Evolutionary conservation across 2,888 invertebrate genomes (phyloP).

Genomic region (Campopleginae sp.): DNA sequence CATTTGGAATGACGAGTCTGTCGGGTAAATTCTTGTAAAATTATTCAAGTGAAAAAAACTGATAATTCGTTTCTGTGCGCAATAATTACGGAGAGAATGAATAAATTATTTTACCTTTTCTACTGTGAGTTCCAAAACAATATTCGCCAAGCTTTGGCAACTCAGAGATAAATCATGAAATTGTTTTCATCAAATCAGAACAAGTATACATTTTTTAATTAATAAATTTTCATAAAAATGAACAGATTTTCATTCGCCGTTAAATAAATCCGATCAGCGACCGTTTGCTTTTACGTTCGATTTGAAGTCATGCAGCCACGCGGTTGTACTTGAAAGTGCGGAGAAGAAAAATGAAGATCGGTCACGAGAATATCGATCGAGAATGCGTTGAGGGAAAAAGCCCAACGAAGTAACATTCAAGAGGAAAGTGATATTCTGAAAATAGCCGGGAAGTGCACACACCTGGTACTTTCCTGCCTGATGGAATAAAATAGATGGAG

Average conservation of each 20-base stretch:
- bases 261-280: background rate
- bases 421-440: constrained; percentile 25
- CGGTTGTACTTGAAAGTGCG: background rate
- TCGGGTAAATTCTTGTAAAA: background rate
- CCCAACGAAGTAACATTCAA: constrained; percentile 43
- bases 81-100: background rate
- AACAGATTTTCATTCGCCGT: too few species aligned
- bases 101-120: background rate
- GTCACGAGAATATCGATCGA: constrained; percentile 22
- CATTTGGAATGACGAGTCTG: constrained; percentile 60
- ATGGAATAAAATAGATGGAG: constrained; percentile 54
- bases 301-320: background rate
- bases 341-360: constrained; percentile 9
- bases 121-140: background rate
- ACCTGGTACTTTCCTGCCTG: constrained; percentile 55
- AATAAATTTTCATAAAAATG: too few species aligned
- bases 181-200: too few species aligned
- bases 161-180: too few species aligned
- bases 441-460: constrained; percentile 40
- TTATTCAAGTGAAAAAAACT: background rate
- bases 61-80: background rate
- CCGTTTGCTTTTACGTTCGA: background rate
- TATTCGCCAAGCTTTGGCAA: background rate
- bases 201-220: too few species aligned
- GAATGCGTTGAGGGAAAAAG: constrained; percentile 29